phyloP scores from a whole-genome alignment of 2,888 invertebrate genomes.

The Geophilus truncorum region DNA sequence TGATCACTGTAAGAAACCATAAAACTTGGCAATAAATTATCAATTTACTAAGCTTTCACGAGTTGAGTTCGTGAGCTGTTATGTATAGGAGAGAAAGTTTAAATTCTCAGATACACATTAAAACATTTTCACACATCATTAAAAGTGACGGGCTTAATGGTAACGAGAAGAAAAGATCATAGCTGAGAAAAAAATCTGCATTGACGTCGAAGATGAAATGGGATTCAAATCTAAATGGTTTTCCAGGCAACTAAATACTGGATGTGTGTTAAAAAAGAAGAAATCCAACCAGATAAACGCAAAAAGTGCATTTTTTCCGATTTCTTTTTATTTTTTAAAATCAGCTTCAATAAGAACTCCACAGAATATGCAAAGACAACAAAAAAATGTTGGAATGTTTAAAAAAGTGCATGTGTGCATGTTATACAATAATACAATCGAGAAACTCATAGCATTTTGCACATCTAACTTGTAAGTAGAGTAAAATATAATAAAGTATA shows the following conservation, averaged over 20 bases:
- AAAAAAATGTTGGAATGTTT: not conserved
- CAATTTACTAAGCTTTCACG: not conserved
- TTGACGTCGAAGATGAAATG: not conserved
- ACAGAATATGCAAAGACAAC: not conserved
- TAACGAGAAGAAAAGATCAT: not conserved
- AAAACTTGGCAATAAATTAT: not conserved
- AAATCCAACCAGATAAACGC: not conserved
- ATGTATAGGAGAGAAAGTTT: not conserved
- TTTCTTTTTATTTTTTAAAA: not conserved
- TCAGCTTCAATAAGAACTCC: not conserved
- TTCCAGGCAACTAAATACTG: not conserved
- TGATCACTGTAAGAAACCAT: not conserved
- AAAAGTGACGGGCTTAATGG: too few relatives aligned
- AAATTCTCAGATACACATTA: not conserved
- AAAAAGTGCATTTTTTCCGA: not conserved
- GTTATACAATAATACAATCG: not conserved
- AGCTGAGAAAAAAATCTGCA: not conserved
- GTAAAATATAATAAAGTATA: not conserved
- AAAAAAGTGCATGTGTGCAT: not conserved
- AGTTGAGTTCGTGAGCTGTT: not conserved
- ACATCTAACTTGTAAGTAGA: not conserved
- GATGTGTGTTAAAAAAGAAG: not conserved
- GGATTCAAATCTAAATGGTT: not conserved
- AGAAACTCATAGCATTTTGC: not conserved
- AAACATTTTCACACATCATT: not conserved